Evolutionary conservation across 2,797 vertebrate species (phyloP).

Genomic region (Notamacropus eugenii): DNA sequence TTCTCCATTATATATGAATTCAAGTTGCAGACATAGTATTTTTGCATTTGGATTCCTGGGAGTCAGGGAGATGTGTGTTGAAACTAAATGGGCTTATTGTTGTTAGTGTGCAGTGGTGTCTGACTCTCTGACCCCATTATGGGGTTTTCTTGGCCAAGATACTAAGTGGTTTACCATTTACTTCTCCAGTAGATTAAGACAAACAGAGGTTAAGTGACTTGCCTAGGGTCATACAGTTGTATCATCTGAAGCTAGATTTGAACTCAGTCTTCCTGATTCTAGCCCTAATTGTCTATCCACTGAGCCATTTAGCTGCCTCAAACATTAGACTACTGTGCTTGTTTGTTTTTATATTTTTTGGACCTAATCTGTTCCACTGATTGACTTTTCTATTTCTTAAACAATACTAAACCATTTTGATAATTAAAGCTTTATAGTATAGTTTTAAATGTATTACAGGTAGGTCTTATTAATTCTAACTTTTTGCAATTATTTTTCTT

Average conservation of each 20-base stretch:
- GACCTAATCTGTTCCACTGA: neutral
- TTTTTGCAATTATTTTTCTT: neutral
- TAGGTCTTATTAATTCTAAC: neutral
- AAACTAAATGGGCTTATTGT: neutral
- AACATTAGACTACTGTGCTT: neutral
- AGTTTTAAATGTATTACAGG: neutral
- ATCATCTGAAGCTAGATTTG: neutral
- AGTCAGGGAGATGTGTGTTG: neutral
- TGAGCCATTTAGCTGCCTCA: neutral
- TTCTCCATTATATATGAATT: neutral
- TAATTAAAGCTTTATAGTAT: neutral
- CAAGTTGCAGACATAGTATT: neutral
- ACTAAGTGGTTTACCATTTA: neutral
- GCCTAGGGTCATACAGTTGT: neutral
- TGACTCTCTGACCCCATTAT: neutral
- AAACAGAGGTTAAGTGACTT: neutral
- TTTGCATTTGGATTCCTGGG: neutral
- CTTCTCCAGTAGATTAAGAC: neutral
- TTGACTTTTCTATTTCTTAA: neutral
- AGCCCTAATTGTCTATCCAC: neutral
- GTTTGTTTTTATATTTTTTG: neutral
- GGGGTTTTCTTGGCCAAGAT: neutral
- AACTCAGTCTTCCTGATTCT: neutral
- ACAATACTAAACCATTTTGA: neutral
- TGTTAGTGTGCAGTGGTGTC: neutral